Conservation (phyloP, 2,888 invertebrate genomes). For the Polyommatus iphigenia region DNA sequence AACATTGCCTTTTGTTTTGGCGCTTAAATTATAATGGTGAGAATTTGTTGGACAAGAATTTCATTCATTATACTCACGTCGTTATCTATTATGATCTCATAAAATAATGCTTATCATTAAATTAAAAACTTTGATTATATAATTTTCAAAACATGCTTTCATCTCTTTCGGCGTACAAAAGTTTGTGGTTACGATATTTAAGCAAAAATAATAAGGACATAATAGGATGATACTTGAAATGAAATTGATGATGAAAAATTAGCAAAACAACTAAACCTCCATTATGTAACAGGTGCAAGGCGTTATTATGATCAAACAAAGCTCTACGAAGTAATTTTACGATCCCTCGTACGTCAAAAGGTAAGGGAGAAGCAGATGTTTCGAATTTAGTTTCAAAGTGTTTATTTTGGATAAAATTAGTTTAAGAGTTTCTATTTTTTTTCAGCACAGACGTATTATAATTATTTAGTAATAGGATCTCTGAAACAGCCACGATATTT, state of each 20-base stretch:
- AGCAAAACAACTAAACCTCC: background rate
- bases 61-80: constrained; percentile 18
- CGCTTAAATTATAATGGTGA: constrained; percentile 24
- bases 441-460: background rate
- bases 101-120: constrained; percentile 13
- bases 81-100: constrained; percentile 17
- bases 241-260: too few relatives aligned
- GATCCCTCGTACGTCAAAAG: background rate
- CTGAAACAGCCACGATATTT: background rate
- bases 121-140: constrained; percentile 9
- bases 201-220: too few relatives aligned
- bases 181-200: too few relatives aligned
- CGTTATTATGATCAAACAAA: background rate
- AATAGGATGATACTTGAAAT: too few relatives aligned
- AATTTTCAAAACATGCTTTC: background rate
- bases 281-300: background rate
- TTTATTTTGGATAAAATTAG: background rate
- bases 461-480: background rate
- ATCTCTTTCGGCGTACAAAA: too few relatives aligned
- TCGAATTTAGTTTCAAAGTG: constrained; percentile 7
- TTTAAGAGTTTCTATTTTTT: background rate
- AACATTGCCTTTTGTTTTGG: constrained; percentile 28
- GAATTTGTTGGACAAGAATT: constrained; percentile 26
- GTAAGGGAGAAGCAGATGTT: background rate
- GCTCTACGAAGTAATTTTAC: background rate